These are phyloP conservation scores for Chloroclysta siterata DNA, from an alignment of 2,888 invertebrate genomes.

Conservation along the genomic window DNA sequence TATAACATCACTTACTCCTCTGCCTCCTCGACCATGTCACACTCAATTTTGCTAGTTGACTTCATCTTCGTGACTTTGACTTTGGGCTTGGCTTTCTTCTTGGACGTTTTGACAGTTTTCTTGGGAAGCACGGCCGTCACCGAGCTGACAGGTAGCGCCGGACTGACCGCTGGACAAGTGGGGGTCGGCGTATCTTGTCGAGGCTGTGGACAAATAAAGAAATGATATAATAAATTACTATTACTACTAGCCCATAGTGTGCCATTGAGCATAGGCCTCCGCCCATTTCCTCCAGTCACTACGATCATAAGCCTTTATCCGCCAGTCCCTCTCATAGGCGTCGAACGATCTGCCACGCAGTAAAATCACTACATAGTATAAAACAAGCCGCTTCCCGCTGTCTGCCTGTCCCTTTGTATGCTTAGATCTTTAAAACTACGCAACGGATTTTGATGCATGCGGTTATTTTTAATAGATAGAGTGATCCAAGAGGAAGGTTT, in stretches of 20 bases:
- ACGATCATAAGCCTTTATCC: too few relatives aligned
- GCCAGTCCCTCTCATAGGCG: too few relatives aligned
- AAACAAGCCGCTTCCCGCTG: not conserved
- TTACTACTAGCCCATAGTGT: too few relatives aligned
- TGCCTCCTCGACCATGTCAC: constrained; percentile 57
- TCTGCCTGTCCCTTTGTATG: too few relatives aligned
- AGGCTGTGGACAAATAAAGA: constrained; percentile 50
- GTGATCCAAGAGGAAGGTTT: too few relatives aligned
- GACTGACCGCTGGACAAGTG: constrained; percentile 71
- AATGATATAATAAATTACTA: too few relatives aligned
- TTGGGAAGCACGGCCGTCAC: constrained; percentile 66
- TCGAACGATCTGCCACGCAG: too few relatives aligned
- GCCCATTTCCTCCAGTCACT: too few relatives aligned
- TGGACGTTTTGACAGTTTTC: constrained; percentile 58
- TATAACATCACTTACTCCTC: constrained; percentile 66
- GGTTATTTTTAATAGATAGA: too few relatives aligned
- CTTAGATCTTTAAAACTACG: too few relatives aligned
- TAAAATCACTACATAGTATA: not conserved
- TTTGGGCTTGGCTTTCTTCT: constrained; percentile 65
- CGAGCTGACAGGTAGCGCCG: constrained; percentile 72
- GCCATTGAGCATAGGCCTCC: too few relatives aligned
- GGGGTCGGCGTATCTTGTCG: constrained; percentile 68
- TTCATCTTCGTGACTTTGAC: constrained; percentile 60
- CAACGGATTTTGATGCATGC: too few relatives aligned
- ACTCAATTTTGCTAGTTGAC: constrained; percentile 56